Evolutionary conservation across 2,888 invertebrate species (phyloP), one percentile per base, ranked within the genome.

Genomic region (Drymonia ruficornis): DNA sequence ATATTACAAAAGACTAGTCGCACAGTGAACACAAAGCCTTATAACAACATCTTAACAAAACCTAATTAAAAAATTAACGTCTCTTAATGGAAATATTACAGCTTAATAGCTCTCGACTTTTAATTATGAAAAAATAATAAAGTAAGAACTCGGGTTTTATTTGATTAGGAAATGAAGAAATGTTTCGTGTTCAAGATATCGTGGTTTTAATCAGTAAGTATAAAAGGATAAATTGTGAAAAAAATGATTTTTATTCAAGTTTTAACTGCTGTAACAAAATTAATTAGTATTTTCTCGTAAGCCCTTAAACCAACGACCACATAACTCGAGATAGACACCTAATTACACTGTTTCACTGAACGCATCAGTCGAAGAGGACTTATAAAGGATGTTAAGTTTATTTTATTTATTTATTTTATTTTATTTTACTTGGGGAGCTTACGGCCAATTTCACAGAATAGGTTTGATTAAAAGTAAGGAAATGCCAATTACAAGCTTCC

Each of bases 31-130:
- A 1, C 36, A n/a, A n/a, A n/a, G 36, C n/a, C 18, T 44, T 23
- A 23, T 23, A 13, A 5, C 28, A n/a, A 45, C 13, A 7, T 28
- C 45, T 28, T 45, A 28, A 45, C 11, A 18, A 15, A 28, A 28
- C 7, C 15, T 28, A 45, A 45, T 45, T 47, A 46, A 28, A 29
- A 46, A 46, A 47, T 34, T 34, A 34, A 47, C 34, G 29, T 18
- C 34, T 11, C 29, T 47, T 47, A 47, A 16, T 5, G 15, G 13
- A 47, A 34, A 44, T 38, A 28, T 53, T 23, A 53, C 50, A 12
- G 40, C 36, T 18, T 48, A 40, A 16, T 13, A 29, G 29, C 46
- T 29, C 19, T 29, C 8, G 46, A 11, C 19, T 43, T 23, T 19
- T 43, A 13, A 43, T 43, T 19, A 16, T 23, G 19, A 43, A 19